Evolutionary conservation across 2,797 vertebrate genomes (phyloP), one percentile per base, ranked within the genome.

Genomic region (Mionectes olivaceus): DNA sequence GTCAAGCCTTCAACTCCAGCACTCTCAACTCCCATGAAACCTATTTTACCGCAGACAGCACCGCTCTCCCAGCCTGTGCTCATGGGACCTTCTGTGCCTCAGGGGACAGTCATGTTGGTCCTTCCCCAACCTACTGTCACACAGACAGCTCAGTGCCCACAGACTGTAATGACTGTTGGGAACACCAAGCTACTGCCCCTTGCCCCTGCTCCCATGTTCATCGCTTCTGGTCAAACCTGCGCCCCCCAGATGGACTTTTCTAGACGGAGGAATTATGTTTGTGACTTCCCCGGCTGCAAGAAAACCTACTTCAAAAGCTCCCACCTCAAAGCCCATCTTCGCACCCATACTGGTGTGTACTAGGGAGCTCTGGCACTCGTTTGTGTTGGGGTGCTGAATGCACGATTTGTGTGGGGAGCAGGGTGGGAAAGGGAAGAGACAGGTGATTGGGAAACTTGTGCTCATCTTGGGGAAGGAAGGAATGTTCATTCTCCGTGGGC

Each of bases 301-400:
- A 99, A 99, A 97, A 99, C 99, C 4, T 99, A 99, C 96, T 99
- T 99, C 97, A 99, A 99, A 97, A 99, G 99, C 64, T 99, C 99
- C 5, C 99, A 99, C 95, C 99, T 99, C 87, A 99, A 99, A 97
- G 99, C 99, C 63, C 99, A 99, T 93, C 99, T 99, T 76, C 98
- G 99, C 92, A 99, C 99, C 10, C 99, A 99, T 97, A 99, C 99
- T 93, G 99, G 99, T 99, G 94, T 67, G 98, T 96, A 75, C 0
- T 0, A 49, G 10, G 9, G 46, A 28, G 27, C 33, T 63, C n/a
- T 11, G 7, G 19, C 7, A 3, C 27, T 53, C 61, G 11, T 50
- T 69, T 61, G 11, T 6, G 3, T 8, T 28, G 57, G 84, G 74
- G 35, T 53, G 74, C 50, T 55, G 50, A 77, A 64, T 13, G 11